Percentiles rank a stretch among this genome's conserved stretches.
Evolutionary conservation across 1,140 invertebrate species (phyloP).

Genomic region (Diprion similis): DNA sequence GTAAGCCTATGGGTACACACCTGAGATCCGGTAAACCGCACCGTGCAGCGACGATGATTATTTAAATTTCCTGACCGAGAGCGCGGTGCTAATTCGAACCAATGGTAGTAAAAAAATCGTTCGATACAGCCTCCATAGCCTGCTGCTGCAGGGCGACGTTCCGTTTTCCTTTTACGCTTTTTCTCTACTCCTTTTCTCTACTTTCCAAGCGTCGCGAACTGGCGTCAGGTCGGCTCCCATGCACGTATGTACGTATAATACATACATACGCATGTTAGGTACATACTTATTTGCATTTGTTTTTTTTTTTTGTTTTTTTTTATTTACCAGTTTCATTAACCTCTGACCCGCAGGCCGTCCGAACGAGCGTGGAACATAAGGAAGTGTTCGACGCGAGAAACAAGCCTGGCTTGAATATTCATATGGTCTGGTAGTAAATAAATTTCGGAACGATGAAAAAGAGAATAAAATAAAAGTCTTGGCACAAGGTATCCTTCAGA

Average conservation of each 20-base stretch:
- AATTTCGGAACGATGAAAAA: conserved; percentile 38
- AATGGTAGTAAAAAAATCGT: not conserved
- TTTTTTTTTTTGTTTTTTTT: conserved; percentile 40
- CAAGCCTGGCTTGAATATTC: conserved; percentile 45
- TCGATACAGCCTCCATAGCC: too few relatives aligned
- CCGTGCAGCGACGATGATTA: not conserved
- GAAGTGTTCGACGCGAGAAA: conserved; percentile 44
- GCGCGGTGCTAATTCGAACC: not conserved
- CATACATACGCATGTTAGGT: not conserved
- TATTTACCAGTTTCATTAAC: conserved; percentile 47
- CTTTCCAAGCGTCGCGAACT: too few relatives aligned
- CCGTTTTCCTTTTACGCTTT: too few relatives aligned
- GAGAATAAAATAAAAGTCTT: not conserved
- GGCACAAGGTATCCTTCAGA: not conserved
- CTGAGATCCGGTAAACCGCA: not conserved
- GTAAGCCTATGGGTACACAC: too few relatives aligned
- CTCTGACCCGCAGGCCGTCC: conserved; percentile 35
- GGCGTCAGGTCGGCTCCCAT: too few relatives aligned
- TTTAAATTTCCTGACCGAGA: not conserved
- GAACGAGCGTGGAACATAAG: conserved; percentile 28
- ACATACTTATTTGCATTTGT: conserved; percentile 46
- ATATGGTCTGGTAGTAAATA: conserved; percentile 42
- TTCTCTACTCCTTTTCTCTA: too few relatives aligned
- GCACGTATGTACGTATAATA: conserved; percentile 3
- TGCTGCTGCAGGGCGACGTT: too few relatives aligned